Evolutionary conservation across 2,797 vertebrate species (phyloP).

Genomic region (Chromobotia macracanthus): DNA sequence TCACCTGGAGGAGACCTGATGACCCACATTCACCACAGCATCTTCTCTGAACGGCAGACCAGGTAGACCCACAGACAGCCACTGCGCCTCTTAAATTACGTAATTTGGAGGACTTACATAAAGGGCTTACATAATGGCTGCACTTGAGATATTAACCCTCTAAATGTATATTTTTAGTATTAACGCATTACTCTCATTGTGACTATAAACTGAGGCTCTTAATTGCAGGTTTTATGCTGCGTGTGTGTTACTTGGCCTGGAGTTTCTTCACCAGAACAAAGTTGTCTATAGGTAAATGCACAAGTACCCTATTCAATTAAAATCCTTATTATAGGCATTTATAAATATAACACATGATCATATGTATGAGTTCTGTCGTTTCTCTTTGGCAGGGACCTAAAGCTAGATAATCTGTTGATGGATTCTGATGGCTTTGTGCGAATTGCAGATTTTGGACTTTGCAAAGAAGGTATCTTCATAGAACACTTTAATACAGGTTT

Average conservation of each 20-base stretch:
- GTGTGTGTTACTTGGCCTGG: conserved; percentile 91
- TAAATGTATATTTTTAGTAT: conserved; percentile 5
- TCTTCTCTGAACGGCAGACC: conserved; percentile 85
- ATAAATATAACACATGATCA: background rate
- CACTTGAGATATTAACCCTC: background rate
- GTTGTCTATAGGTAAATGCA: conserved; percentile 90
- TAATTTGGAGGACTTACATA: too few species aligned
- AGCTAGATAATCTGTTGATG: conserved; percentile 93
- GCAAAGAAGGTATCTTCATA: conserved; percentile 85
- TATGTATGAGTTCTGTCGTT: background rate
- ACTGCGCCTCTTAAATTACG: background rate
- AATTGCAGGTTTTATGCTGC: conserved; percentile 87
- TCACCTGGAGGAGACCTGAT: conserved; percentile 94
- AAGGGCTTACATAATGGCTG: background rate
- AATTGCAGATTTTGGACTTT: conserved; percentile 93
- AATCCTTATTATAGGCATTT: background rate
- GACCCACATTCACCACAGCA: conserved; percentile 89
- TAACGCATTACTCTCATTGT: background rate
- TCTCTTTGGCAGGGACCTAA: conserved; percentile 82
- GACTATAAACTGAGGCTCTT: conserved; percentile 23
- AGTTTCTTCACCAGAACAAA: conserved; percentile 91
- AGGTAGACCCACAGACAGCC: conserved; percentile 67
- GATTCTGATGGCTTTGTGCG: conserved; percentile 90
- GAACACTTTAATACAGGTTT: background rate
- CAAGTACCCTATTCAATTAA: background rate